Percentiles rank a stretch among this genome's conserved stretches.
Evolutionary conservation across 2,797 vertebrate genomes (phyloP).

Genomic region (Silurus aristotelis): DNA sequence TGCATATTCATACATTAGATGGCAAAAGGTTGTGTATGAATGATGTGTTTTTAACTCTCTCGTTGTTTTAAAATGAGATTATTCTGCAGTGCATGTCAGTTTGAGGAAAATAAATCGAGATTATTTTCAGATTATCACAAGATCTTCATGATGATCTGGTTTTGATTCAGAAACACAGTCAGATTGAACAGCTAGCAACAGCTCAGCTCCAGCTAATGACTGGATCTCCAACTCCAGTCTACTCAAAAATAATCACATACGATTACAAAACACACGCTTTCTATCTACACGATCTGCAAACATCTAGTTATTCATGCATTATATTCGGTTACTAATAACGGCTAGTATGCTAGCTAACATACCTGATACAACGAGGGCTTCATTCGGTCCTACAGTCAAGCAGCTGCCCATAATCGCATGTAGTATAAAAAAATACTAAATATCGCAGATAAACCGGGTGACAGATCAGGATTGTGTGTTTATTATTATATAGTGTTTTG

Average conservation of each 20-base stretch:
- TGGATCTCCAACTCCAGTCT: background rate
- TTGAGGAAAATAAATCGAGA: too few relatives aligned
- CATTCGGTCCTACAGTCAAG: slow-evolving; percentile 90
- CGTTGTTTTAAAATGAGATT: too few relatives aligned
- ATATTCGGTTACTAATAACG: background rate
- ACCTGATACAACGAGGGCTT: slow-evolving; percentile 94
- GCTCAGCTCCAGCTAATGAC: background rate
- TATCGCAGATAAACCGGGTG: background rate
- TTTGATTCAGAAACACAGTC: background rate
- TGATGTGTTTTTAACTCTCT: background rate
- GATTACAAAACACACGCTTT: background rate
- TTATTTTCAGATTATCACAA: background rate
- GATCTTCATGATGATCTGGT: background rate
- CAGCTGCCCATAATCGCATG: slow-evolving; percentile 83
- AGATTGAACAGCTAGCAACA: background rate
- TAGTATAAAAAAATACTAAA: background rate
- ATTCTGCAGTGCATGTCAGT: background rate
- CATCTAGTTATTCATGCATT: background rate
- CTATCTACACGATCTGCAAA: too few relatives aligned
- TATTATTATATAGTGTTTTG: background rate
- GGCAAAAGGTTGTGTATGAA: too few relatives aligned
- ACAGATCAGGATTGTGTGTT: background rate
- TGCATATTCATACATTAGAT: background rate
- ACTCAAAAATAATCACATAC: too few relatives aligned
- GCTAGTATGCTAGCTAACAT: slow-evolving; percentile 51